Conservation (phyloP, 2,113 vertebrate species). For the Eptesicus fuscus region DNA sequence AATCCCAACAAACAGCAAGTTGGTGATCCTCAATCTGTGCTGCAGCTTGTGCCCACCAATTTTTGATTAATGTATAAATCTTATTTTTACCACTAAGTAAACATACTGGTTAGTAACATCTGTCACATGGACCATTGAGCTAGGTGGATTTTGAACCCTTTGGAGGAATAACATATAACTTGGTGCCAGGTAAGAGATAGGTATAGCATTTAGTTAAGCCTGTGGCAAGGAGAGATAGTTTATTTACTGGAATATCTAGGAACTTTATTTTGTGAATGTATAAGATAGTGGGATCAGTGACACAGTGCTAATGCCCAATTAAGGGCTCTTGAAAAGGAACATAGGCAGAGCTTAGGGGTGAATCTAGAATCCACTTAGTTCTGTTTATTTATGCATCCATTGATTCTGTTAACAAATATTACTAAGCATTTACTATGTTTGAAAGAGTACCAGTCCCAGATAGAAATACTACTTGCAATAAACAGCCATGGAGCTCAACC, state of each 20-base stretch:
- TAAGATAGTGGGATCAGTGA: not conserved
- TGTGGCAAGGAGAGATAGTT: not conserved
- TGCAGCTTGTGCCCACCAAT: not conserved
- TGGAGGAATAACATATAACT: not conserved
- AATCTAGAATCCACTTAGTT: not conserved
- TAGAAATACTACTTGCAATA: not conserved
- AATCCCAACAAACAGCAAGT: constrained; percentile 3
- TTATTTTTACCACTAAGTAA: constrained; percentile 16
- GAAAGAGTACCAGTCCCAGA: not conserved
- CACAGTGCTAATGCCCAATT: not conserved
- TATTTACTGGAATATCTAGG: not conserved
- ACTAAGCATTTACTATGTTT: not conserved
- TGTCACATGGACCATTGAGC: not conserved
- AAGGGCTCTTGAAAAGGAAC: not conserved
- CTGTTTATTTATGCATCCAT: not conserved
- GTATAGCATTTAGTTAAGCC: not conserved
- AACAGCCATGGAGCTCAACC: not conserved
- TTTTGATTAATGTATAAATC: constrained; percentile 1
- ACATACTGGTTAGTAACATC: not conserved
- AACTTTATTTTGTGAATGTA: not conserved
- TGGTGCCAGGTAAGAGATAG: not conserved
- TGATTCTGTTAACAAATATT: not conserved
- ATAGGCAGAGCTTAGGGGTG: not conserved
- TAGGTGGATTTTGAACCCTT: not conserved
- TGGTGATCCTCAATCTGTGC: not conserved